A percentile compares a stretch with the other conserved stretches of the same genome.
phyloP scores from a whole-genome alignment of 30 jellyfish, hydroid and myxozoan genomes.

The Rhopilema esculentum region DNA sequence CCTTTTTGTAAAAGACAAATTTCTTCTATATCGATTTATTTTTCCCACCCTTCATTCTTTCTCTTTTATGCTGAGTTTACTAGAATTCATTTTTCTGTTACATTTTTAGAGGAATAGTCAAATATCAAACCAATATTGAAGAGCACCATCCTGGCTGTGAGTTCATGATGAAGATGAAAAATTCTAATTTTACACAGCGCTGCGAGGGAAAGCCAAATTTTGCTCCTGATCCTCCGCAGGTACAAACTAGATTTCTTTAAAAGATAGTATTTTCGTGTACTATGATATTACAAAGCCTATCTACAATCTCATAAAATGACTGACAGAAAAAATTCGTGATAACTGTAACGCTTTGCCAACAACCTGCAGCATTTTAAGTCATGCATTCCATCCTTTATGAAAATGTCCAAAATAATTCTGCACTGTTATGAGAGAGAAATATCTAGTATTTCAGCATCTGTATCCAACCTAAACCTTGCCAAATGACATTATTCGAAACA shows the following conservation, averaged over 20 bases:
- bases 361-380: too few relatives aligned
- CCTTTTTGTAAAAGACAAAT: too few relatives aligned
- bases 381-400: too few relatives aligned
- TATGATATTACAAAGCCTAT: background rate
- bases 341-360: too few relatives aligned
- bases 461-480: too few relatives aligned
- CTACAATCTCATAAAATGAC: background rate
- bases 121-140: slow-evolving; percentile 74
- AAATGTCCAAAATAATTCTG: too few relatives aligned
- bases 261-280: background rate
- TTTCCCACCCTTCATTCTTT: background rate
- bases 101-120: slow-evolving; percentile 67
- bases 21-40: too few relatives aligned
- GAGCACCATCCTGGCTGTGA: slow-evolving; percentile 78
- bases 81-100: background rate
- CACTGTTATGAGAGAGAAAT: too few relatives aligned
- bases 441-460: too few relatives aligned
- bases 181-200: background rate
- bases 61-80: background rate
- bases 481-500: too few relatives aligned
- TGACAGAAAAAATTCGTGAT: too few relatives aligned
- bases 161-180: slow-evolving; percentile 10
- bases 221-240: slow-evolving; percentile 83
- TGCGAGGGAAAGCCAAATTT: slow-evolving; percentile 65
- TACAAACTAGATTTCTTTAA: background rate